A percentile compares a stretch with the other conserved stretches of the same genome.
Conservation (phyloP, 2,113 vertebrate genomes). For the Nipponia nippon region DNA sequence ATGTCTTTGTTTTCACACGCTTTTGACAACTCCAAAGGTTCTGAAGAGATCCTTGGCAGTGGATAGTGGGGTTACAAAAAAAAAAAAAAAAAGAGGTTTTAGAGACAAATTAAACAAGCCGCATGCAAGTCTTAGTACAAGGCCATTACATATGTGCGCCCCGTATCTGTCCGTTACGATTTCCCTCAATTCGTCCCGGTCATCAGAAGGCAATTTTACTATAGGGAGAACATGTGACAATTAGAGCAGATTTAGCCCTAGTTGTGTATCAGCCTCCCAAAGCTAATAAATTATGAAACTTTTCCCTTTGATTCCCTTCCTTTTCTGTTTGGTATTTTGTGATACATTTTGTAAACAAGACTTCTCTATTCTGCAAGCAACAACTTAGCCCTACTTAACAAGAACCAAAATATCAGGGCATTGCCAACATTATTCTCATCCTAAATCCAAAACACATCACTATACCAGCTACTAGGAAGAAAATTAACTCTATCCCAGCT, state of each 20-base stretch:
- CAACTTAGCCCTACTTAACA: too few relatives aligned
- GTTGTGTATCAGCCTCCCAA: constrained; percentile 91
- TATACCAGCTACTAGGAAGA: too few relatives aligned
- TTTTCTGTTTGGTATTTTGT: too few relatives aligned
- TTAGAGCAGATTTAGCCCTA: constrained; percentile 78
- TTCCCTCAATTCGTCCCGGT: constrained; percentile 95
- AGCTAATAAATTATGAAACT: not conserved
- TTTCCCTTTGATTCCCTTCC: not conserved
- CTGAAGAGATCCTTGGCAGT: not conserved
- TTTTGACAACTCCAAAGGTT: not conserved
- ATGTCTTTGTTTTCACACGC: not conserved
- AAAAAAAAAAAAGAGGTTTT: not conserved
- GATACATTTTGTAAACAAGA: not conserved
- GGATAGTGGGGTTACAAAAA: not conserved
- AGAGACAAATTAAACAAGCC: not conserved
- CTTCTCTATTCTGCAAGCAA: not conserved
- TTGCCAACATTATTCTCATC: too few relatives aligned
- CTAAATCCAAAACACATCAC: too few relatives aligned
- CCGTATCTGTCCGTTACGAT: constrained; percentile 99
- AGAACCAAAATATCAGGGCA: too few relatives aligned
- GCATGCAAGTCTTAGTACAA: not conserved
- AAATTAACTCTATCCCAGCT: too few relatives aligned
- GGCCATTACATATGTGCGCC: constrained; percentile 72
- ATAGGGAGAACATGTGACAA: constrained; percentile 88
- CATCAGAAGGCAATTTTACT: constrained; percentile 92